phyloP scores from a whole-genome alignment of 2,888 invertebrate species.

The Sipha maydis region DNA sequence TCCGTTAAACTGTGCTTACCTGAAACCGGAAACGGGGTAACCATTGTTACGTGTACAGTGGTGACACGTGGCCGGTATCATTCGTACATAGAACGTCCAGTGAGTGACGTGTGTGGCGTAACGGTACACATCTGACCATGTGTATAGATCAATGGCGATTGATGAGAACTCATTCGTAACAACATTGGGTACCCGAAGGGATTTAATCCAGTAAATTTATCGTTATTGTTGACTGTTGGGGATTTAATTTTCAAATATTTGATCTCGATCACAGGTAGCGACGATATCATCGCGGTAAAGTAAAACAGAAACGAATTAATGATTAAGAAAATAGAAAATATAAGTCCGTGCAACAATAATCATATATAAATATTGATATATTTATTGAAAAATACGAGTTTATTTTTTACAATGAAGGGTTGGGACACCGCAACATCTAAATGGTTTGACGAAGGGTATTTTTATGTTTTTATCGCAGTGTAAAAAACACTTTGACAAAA shows the following conservation, averaged over 20 bases:
- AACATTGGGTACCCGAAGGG: background rate
- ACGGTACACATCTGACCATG: slow-evolving; percentile 14
- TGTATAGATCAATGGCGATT: background rate
- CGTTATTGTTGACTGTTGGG: background rate
- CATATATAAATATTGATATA: no score
- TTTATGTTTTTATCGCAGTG: no score
- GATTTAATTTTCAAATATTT: background rate
- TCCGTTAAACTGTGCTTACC: background rate
- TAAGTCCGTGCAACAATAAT: background rate
- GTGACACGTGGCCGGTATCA: background rate
- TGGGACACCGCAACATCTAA: no score
- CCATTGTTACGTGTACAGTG: no score
- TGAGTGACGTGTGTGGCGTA: background rate
- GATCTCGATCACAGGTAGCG: background rate
- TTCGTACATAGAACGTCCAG: background rate
- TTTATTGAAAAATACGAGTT: no score
- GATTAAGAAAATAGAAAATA: background rate
- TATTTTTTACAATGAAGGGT: no score
- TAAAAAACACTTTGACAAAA: no score
- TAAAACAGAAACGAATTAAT: background rate
- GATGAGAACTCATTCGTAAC: background rate
- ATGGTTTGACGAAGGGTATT: no score
- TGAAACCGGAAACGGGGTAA: background rate
- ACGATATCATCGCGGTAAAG: no score
- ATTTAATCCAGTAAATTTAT: background rate